Evolutionary conservation across 2,888 invertebrate genomes (phyloP).

Genomic region (Chymomyza amoena): DNA sequence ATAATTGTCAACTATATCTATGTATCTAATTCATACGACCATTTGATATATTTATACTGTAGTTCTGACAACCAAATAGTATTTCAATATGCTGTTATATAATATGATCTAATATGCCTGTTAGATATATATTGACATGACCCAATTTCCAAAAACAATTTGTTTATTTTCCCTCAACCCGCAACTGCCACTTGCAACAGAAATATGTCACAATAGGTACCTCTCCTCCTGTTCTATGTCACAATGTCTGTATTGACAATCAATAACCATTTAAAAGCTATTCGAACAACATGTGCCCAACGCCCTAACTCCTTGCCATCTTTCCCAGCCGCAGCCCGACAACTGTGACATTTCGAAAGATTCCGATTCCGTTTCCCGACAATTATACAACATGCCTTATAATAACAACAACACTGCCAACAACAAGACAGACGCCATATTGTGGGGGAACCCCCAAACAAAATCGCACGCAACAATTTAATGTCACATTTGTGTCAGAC

Average conservation of each 20-base stretch:
- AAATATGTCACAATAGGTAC: neutral
- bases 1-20: no score
- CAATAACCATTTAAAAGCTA: conserved; percentile 72
- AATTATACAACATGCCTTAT: conserved; percentile 68
- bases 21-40: neutral
- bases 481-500: conserved; percentile 68
- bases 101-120: neutral
- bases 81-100: neutral
- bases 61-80: neutral
- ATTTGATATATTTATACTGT: neutral
- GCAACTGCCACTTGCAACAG: neutral
- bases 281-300: conserved; percentile 64
- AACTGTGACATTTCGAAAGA: conserved; percentile 1
- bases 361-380: conserved; percentile 62
- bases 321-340: neutral
- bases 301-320: conserved; percentile 30
- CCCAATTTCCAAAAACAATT: neutral
- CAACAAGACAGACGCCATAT: conserved; percentile 60
- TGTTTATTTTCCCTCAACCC: neutral
- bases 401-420: conserved; percentile 39
- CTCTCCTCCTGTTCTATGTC: neutral
- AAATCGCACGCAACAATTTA: conserved; percentile 30
- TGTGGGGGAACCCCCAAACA: conserved; percentile 22
- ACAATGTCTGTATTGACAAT: conserved; percentile 38
- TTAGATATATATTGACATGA: neutral